phyloP scores from a whole-genome alignment of 1,140 invertebrate species.

The Gryllus bimaculatus region DNA sequence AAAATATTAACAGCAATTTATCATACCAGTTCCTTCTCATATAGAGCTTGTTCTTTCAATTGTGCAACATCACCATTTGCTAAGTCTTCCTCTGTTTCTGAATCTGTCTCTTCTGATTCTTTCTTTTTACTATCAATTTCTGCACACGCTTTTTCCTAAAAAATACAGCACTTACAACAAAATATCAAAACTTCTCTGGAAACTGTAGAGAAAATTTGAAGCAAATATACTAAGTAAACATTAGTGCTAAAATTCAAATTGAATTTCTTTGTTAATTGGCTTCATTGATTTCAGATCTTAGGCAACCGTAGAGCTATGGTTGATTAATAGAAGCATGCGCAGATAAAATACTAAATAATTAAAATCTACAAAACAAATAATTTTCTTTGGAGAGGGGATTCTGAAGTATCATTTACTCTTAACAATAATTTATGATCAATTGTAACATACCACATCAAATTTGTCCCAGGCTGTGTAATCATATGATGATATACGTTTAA shows the following conservation, averaged over 20 bases:
- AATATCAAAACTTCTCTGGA: background rate
- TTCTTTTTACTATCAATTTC: conserved; percentile 48
- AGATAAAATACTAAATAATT: no score
- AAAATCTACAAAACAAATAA: no score
- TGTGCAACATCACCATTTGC: conserved; percentile 38
- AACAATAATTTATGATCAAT: no score
- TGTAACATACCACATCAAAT: conserved; percentile 59
- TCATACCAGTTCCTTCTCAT: conserved; percentile 50
- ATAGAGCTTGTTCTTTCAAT: conserved; percentile 41
- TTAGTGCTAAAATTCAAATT: background rate
- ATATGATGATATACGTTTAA: conserved; percentile 38
- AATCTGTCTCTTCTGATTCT: conserved; percentile 34
- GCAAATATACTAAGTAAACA: no score
- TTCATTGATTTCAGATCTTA: no score
- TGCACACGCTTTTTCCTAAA: conserved; percentile 57
- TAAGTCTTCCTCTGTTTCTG: conserved; percentile 31
- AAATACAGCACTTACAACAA: conserved; percentile 8
- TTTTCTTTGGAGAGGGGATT: no score
- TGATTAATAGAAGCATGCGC: no score
- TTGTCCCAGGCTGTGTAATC: conserved; percentile 72
- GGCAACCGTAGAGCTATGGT: no score
- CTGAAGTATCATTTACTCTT: no score
- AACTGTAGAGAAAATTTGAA: no score
- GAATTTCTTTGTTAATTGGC: no score
- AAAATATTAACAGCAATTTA: background rate